A percentile compares a stretch with the other conserved stretches of the same genome.
Evolutionary conservation across 2,113 vertebrate genomes (phyloP).

Genomic region (Rattus rattus): DNA sequence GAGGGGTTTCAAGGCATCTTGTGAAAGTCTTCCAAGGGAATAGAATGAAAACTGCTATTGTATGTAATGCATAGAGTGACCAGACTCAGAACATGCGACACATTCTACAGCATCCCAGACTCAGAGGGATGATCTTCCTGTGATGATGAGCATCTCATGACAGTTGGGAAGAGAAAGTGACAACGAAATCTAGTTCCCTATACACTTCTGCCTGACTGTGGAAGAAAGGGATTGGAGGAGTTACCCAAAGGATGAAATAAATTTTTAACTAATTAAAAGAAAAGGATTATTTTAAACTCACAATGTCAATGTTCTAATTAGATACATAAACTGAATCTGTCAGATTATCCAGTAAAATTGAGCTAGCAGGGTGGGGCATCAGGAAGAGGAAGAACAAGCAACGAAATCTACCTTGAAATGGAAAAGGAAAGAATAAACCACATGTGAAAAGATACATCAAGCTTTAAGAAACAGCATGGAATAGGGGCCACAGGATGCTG

Average conservation of each 20-base stretch:
- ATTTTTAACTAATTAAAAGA: not conserved
- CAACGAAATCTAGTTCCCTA: not conserved
- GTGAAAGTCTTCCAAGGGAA: not conserved
- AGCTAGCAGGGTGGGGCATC: not conserved
- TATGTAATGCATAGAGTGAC: not conserved
- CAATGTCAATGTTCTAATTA: not conserved
- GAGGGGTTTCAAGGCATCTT: not conserved
- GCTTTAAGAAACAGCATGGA: not conserved
- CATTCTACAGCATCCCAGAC: not conserved
- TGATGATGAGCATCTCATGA: not conserved
- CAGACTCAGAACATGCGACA: not conserved
- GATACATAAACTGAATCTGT: not conserved
- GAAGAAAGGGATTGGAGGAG: not conserved
- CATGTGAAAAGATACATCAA: not conserved
- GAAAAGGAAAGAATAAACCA: not conserved
- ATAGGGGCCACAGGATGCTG: not conserved
- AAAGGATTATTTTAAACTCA: conserved; percentile 13
- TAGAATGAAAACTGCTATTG: not conserved
- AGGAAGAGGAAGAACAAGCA: not conserved
- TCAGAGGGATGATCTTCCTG: not conserved
- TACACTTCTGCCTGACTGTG: not conserved
- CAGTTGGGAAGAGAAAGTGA: not conserved
- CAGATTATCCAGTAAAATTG: not conserved
- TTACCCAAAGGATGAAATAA: conserved; percentile 10
- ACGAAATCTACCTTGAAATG: not conserved